A percentile compares a stretch with the other conserved stretches of the same genome.
phyloP scores from a whole-genome alignment of 2,888 invertebrate genomes.

The Drosophila macrospina region DNA sequence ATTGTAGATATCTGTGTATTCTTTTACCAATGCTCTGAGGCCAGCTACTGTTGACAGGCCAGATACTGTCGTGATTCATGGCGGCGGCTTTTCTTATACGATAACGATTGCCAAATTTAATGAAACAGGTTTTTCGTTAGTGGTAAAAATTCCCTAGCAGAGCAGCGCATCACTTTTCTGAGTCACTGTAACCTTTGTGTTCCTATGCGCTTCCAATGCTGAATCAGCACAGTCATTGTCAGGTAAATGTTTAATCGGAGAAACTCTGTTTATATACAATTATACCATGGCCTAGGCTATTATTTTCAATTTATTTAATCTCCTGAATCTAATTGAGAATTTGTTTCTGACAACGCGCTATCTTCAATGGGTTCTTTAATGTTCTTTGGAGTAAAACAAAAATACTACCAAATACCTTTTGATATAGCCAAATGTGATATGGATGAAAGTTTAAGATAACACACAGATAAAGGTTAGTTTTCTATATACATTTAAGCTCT shows the following conservation, averaged over 20 bases:
- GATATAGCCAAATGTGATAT: too few species aligned
- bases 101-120: constrained; percentile 23
- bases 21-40: background rate
- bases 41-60: constrained; percentile 34
- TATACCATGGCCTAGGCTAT: constrained; percentile 3
- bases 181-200: constrained; percentile 27
- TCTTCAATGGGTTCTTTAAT: too few species aligned
- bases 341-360: background rate
- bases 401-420: too few species aligned
- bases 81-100: constrained; percentile 6
- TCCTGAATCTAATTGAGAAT: background rate
- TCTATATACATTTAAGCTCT: too few species aligned
- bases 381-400: too few species aligned
- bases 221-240: constrained; percentile 7
- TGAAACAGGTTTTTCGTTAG: background rate
- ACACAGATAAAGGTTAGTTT: too few species aligned
- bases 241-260: background rate
- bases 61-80: constrained; percentile 48
- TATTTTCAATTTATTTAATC: background rate
- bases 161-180: constrained; percentile 16
- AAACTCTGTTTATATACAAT: background rate
- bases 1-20: constrained; percentile 15
- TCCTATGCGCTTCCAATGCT: background rate
- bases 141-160: background rate
- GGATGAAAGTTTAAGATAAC: too few species aligned